Evolutionary conservation across 2,113 vertebrate species (phyloP).

Genomic region (Microtus pennsylvanicus): DNA sequence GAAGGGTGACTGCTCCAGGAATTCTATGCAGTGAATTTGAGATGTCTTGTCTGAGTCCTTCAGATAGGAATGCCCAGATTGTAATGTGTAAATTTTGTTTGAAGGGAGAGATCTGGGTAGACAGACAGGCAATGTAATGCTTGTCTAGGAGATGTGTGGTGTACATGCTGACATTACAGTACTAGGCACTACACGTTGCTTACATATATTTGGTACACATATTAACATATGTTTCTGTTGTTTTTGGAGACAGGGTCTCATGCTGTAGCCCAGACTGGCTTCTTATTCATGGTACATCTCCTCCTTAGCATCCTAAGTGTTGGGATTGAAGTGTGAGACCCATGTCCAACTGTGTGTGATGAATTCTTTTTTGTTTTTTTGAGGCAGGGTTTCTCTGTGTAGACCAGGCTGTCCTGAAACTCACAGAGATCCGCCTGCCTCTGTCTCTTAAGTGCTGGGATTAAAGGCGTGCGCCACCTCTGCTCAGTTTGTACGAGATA

Average conservation of each 20-base stretch:
- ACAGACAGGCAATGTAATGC: neutral
- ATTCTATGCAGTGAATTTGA: neutral
- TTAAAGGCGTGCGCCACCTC: too few species aligned
- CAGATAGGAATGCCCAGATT: neutral
- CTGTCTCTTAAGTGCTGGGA: too few species aligned
- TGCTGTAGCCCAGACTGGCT: neutral
- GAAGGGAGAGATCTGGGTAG: slow-evolving; percentile 3
- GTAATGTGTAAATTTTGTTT: neutral
- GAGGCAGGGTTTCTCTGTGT: too few species aligned
- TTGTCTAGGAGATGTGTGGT: neutral
- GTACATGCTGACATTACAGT: neutral
- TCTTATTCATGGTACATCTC: neutral
- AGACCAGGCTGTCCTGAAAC: too few species aligned
- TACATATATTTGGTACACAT: neutral
- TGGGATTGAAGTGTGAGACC: neutral
- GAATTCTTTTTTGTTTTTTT: neutral
- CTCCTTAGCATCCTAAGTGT: neutral
- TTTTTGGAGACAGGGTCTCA: neutral
- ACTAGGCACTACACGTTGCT: neutral
- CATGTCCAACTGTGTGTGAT: neutral
- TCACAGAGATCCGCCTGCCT: too few species aligned
- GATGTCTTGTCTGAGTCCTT: neutral
- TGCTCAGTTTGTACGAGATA: too few species aligned
- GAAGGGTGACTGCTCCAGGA: neutral
- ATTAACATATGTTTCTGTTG: neutral